These are phyloP conservation scores for Danio albolineatus DNA, from an alignment of 2,797 vertebrate genomes.

Conservation along the genomic window DNA sequence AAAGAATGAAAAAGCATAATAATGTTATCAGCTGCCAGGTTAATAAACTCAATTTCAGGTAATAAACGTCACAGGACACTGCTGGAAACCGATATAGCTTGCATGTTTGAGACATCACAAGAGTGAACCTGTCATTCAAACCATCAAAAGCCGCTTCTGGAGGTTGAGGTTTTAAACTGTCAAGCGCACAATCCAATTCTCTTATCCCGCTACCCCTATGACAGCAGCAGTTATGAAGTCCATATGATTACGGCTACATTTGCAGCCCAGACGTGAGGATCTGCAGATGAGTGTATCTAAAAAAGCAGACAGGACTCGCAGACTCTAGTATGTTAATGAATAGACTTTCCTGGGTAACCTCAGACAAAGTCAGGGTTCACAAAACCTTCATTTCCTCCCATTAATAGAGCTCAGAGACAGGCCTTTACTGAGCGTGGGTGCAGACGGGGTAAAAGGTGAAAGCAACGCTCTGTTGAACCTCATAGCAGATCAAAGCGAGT, in stretches of 20 bases:
- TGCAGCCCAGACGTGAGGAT: not conserved
- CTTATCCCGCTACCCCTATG: not conserved
- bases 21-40: constrained; percentile 67
- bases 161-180: constrained; percentile 51
- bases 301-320: constrained; percentile 28
- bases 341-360: constrained; percentile 54
- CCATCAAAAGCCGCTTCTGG: constrained; percentile 61
- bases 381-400: constrained; percentile 82
- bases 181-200: constrained; percentile 16
- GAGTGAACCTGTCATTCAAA: constrained; percentile 65
- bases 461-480: constrained; percentile 75
- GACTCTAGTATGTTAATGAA: constrained; percentile 66
- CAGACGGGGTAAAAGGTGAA: constrained; percentile 79
- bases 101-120: constrained; percentile 50
- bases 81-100: constrained; percentile 68
- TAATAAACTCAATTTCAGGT: constrained; percentile 74
- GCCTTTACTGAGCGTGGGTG: constrained; percentile 69
- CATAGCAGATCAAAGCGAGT: constrained; percentile 78
- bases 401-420: constrained; percentile 74
- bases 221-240: constrained; percentile 8
- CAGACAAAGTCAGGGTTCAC: constrained; percentile 77
- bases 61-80: constrained; percentile 64
- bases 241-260: not conserved
- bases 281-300: not conserved
- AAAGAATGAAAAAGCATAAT: constrained; percentile 64